Base-by-base conservation (phyloP, 2,797 vertebrate genomes). In the Coregonus ussuriensis region DNA sequence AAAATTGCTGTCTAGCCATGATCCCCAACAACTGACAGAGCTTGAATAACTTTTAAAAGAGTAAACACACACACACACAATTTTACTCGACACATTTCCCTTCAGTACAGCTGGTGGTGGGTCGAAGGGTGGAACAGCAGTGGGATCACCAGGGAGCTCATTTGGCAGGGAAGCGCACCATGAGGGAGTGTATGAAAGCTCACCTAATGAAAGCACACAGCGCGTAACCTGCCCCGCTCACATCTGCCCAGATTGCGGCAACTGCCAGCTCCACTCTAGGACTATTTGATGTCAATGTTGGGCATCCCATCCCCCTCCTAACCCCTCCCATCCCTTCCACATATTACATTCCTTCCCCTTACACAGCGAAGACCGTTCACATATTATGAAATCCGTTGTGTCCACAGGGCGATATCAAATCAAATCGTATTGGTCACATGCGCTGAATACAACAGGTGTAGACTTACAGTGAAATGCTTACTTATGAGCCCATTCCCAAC, bases 121-220 rank as follows among this genome's bases (percentile, higher is more conserved):
- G 16, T 69, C 15, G 67, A 41, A n/a, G 35, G 33, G 35, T 69
- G 18, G 67, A 41, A 69, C 21, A 41, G 18, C 35, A 37, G 67
- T 41, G 4, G 29, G 16, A 18, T 25, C 41, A 3, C 69, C 4
- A 25, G 72, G 59, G 72, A 74, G 35, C 72, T 74, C 72, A 74
- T 74, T 74, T 74, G 72, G 72, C n/a, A 63, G 59, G 56, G 11
- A 47, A 47, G 33, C 35, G 4, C 35, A 13, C 14, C 56, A 47
- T 56, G 13, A 63, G 72, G 72, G 72, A 65, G 35, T 41, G n/a
- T 74, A 65, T 73, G 72, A 73, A 73, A 73, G 72, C 31, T 73
- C 31, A 56, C 72, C 53, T 74, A 74, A 74, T 74, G 72, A 74
- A 74, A 65, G 56, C 72, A 65, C n/a, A 65, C 56, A 74, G 56